A percentile compares a stretch with the other conserved stretches of the same genome.
phyloP scores from a whole-genome alignment of 2,797 vertebrate genomes.

The Ambastaia sidthimunki region DNA sequence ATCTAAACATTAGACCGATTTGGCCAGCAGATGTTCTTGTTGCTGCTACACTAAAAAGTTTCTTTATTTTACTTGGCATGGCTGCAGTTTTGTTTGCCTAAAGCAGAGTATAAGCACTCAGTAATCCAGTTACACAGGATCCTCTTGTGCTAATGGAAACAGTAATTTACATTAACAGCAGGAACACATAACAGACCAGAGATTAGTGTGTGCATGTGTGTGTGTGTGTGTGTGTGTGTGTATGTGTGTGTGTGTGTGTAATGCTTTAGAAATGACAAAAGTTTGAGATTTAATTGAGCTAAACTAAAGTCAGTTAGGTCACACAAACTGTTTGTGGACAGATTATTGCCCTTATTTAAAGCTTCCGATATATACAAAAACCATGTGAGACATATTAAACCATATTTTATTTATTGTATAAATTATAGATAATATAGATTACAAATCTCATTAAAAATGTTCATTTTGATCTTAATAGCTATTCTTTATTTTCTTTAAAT shows the following conservation, averaged over 20 bases:
- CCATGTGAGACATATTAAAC: not conserved
- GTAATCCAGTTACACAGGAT: conserved; percentile 47
- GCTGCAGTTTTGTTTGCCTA: conserved; percentile 33
- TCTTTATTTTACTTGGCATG: conserved; percentile 19
- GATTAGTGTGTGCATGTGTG: conserved; percentile 2
- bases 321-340: not conserved
- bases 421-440: too few relatives aligned
- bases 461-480: not conserved
- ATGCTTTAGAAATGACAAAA: not conserved
- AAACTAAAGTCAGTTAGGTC: too few relatives aligned
- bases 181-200: conserved; percentile 27
- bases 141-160: conserved; percentile 46
- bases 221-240: conserved; percentile 11
- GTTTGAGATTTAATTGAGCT: too few relatives aligned
- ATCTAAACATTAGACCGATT: conserved; percentile 10
- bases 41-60: not conserved
- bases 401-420: not conserved
- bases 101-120: conserved; percentile 48
- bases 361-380: not conserved
- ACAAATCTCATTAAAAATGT: not conserved
- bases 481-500: not conserved
- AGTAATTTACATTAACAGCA: conserved; percentile 32
- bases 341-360: too few relatives aligned
- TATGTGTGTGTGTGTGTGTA: conserved; percentile 3
- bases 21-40: conserved; percentile 12